Evolutionary conservation across 2,797 vertebrate species (phyloP), one percentile per base, ranked within the genome.

Genomic region (Tiaroga cobitis): DNA sequence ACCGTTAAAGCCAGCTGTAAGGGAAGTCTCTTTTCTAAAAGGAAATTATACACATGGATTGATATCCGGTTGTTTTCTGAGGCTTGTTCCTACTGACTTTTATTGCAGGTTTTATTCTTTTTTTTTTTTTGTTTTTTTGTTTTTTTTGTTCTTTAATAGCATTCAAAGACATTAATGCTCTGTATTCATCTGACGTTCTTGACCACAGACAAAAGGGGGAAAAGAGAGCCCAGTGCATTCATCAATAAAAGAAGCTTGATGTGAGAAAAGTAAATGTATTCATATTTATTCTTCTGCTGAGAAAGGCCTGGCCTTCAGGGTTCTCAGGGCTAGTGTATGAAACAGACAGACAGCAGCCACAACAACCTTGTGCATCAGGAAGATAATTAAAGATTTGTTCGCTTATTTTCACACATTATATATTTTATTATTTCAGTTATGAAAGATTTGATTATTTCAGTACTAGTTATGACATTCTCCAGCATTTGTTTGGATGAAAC

Each of bases 191-290:
- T 29, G 46, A 73, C 39, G 54, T 84, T 82, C 72, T 79, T 70
- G 82, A 84, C 65, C 54, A 34, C 78, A 26, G 74, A 84, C 84
- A 83, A 61, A 56, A 32, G 69, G 67, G 54, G 10, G 51, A 21
- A 7, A 49, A 49, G 24, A 11, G 29, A 34, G 34, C 24, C 39
- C 59, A 81, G 76, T 59, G 75, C 75, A 78, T 90, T 89, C 86
- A 87, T 89, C 63, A 89, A 82, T 82, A 88, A 87, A 69, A 84
- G 4, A 67, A 16, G 63, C 61, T 41, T 67, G 84, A 84, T 85
- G 75, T 84, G 49, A 68, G 84, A 88, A 90, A 82, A 86, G 68
- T 77, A 87, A 91, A 90, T 69, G 46, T 81, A 74, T 84, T 86
- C 34, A 65, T 41, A 87, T 86, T 86, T 49, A 78, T 80, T 88